phyloP scores from a whole-genome alignment of 2,113 vertebrate genomes.

The Odocoileus virginianus region DNA sequence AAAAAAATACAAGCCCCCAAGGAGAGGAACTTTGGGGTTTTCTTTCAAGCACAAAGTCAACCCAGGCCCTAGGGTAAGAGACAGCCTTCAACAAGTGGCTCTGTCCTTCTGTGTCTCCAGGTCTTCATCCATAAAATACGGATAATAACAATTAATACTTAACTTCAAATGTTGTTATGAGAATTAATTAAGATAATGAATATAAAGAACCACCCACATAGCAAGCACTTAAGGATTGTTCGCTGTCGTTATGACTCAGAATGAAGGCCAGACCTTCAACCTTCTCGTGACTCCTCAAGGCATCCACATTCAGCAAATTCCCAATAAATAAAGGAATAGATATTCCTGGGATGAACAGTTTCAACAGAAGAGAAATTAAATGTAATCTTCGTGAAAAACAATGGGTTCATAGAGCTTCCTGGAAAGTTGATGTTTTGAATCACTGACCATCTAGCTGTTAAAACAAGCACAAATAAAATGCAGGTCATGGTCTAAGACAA shows the following conservation, averaged over 20 bases:
- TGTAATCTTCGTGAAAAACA: background rate
- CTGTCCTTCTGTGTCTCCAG: background rate
- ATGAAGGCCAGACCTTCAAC: background rate
- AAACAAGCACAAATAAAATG: conserved; percentile 16
- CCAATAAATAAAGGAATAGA: background rate
- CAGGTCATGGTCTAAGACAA: background rate
- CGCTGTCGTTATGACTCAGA: background rate
- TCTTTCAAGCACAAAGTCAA: background rate
- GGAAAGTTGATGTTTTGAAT: conserved; percentile 12
- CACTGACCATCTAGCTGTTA: background rate
- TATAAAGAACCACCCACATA: background rate
- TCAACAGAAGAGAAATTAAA: background rate
- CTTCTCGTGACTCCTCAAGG: background rate
- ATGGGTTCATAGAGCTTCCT: background rate
- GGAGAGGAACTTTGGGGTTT: background rate
- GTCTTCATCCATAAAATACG: conserved; percentile 17
- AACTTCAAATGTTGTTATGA: background rate
- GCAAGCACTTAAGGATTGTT: background rate
- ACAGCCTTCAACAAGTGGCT: background rate
- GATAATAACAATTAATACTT: conserved; percentile 34
- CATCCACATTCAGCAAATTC: background rate
- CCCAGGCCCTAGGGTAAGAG: background rate
- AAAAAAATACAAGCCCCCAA: background rate
- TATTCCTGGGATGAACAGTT: background rate
- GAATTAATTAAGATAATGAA: background rate